Percentiles rank a stretch among this genome's conserved stretches.
Evolutionary conservation across 2,888 invertebrate genomes (phyloP).

Genomic region (Pegoplata infirma): DNA sequence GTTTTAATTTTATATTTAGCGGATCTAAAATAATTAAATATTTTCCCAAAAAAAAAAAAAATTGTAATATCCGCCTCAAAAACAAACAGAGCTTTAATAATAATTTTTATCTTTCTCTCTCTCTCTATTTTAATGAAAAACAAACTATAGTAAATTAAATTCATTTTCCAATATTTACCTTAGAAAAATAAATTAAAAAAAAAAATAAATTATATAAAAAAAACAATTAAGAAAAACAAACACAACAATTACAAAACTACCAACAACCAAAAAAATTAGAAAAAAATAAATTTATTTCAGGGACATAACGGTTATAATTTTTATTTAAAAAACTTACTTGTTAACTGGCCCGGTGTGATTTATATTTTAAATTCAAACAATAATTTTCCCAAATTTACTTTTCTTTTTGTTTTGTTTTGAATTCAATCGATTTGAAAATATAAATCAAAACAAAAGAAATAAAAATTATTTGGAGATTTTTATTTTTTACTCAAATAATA

Average conservation of each 20-base stretch:
- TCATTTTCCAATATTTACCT: constrained; percentile 18
- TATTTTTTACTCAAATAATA: no score
- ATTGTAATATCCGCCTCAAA: not conserved
- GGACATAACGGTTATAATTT: no score
- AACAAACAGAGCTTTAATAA: constrained; percentile 32
- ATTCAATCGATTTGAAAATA: no score
- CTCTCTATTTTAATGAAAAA: not conserved
- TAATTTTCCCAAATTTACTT: no score
- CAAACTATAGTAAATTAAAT: not conserved
- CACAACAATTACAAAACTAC: constrained; percentile 16
- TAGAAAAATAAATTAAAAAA: not conserved
- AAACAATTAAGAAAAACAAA: constrained; percentile 6
- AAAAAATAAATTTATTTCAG: no score
- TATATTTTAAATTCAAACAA: no score
- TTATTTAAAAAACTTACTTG: no score
- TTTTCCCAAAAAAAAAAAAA: not conserved
- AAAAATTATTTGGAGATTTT: no score
- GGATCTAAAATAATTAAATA: constrained; percentile 3
- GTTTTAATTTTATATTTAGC: not conserved
- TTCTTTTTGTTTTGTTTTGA: no score
- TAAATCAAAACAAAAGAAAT: constrained; percentile 8
- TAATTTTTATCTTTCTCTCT: not conserved
- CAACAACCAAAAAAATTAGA: not conserved
- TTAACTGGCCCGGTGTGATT: no score
- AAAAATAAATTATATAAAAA: not conserved